A percentile compares a stretch with the other conserved stretches of the same genome.
Conservation (phyloP, 2,113 vertebrate species). For the Micronycteris hirsuta region DNA sequence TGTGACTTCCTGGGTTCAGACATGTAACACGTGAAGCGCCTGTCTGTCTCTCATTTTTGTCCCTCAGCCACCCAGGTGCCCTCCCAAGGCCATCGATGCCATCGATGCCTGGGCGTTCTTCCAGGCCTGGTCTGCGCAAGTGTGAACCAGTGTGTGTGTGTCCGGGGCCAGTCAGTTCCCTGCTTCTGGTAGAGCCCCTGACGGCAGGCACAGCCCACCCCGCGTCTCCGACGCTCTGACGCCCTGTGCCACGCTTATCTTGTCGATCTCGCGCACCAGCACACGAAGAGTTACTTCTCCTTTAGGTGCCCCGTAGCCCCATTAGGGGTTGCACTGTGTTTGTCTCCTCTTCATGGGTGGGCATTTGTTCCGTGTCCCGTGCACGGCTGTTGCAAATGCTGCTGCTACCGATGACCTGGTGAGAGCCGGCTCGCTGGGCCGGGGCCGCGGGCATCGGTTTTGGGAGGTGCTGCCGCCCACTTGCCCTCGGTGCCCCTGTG, state of each 20-base stretch:
- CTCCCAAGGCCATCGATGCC: neutral
- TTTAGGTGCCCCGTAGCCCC: too few species aligned
- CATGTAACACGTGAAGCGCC: neutral
- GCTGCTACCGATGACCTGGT: rapidly evolving
- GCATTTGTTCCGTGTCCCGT: neutral
- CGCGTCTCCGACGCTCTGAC: too few species aligned
- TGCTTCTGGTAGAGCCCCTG: neutral
- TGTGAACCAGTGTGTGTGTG: neutral
- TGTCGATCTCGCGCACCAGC: neutral
- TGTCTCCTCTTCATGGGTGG: too few species aligned
- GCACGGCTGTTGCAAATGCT: neutral
- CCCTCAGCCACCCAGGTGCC: neutral
- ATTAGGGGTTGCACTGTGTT: rapidly evolving
- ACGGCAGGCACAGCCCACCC: rapidly evolving
- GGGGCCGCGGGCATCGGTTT: rapidly evolving
- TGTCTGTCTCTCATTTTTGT: neutral
- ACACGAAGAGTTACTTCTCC: rapidly evolving
- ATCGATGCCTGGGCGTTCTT: neutral
- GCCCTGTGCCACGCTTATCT: too few species aligned
- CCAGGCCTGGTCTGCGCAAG: neutral
- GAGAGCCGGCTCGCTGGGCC: neutral
- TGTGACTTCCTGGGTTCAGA: neutral
- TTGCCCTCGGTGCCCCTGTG: neutral
- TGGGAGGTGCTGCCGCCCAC: neutral
- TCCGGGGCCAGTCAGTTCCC: rapidly evolving